Base-by-base conservation (phyloP, 1,140 invertebrate genomes). In the Bombus superbus region DNA sequence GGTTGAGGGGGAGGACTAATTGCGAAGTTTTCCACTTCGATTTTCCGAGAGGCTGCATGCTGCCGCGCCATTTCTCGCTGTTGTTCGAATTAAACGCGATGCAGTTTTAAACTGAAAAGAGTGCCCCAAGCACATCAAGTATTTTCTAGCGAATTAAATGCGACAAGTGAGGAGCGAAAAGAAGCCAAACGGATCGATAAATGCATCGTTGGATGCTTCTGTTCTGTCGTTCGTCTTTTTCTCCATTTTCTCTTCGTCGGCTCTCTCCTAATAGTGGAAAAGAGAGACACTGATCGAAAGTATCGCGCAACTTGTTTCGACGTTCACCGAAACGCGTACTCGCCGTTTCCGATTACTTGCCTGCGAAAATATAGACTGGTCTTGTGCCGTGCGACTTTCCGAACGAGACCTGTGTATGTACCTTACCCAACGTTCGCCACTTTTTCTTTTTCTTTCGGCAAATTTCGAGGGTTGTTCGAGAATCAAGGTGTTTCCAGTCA, bases 21-120 rank as follows among this genome's bases (percentile, higher is more conserved):
- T 94, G 92, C 92, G 88, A 94, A 94, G 93, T 94, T 94, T 94
- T 91, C 86, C 84, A 88, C 89, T 91, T 91, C 89, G 90, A 91
- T 91, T 90, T 91, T 91, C 90, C 90, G 89, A 85, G 87, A 88
- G 89, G 82, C 80, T 86, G 90, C 84, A 88, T 86, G 83, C 86
- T 87, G 86, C 80, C 83, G 82, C 83, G 89, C 89, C 88, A 91
- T 91, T 92, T 91, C 83, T 86, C 88, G 82, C 89, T 90, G 90
- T 92, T 92, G 86, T 92, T 92, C 91, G 91, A 89, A 92, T 91
- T 92, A 92, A 92, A 92, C 86, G 89, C 85, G 86, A 92, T 89
- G 91, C 90, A 92, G 91, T 92, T 92, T 92, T 90, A 92, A 92
- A 92, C 89, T 87, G 89, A 86, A 86, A 92, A 88, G 85, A 91